Percentiles rank a stretch among this genome's conserved stretches.
phyloP scores from a whole-genome alignment of 2,113 vertebrate species.

The Tupaia tana region DNA sequence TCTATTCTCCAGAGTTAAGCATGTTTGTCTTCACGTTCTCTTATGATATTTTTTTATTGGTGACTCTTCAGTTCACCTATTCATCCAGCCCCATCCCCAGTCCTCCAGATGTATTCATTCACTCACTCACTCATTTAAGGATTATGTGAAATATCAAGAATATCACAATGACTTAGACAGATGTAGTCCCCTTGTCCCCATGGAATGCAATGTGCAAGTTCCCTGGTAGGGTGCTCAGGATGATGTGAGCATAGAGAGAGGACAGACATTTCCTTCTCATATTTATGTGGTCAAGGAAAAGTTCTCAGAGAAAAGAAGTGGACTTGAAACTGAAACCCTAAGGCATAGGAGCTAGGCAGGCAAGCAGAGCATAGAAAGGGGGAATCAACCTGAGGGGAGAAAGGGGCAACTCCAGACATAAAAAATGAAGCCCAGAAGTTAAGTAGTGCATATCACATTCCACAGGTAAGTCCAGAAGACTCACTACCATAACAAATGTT shows the following conservation, averaged over 20 bases:
- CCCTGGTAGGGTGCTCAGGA: not conserved
- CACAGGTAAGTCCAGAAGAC: not conserved
- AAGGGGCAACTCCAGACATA: not conserved
- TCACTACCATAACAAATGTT: not conserved
- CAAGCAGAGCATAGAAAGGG: not conserved
- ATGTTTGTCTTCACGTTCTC: constrained; percentile 22
- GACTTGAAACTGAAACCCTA: not conserved
- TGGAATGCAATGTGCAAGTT: not conserved
- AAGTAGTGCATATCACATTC: not conserved
- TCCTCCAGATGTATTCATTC: not conserved
- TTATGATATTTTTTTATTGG: not conserved
- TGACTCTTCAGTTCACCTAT: not conserved
- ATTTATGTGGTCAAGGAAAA: not conserved
- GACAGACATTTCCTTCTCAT: not conserved
- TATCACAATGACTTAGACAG: not conserved
- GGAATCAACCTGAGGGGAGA: too few relatives aligned
- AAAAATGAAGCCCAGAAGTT: not conserved
- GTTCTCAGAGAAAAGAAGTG: not conserved
- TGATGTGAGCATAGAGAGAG: not conserved
- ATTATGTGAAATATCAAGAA: not conserved
- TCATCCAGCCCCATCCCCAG: not conserved
- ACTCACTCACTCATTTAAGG: not conserved
- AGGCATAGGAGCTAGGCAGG: not conserved
- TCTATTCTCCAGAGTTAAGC: constrained; percentile 1
- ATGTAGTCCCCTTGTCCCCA: not conserved